Percentiles rank a stretch among this genome's conserved stretches.
Evolutionary conservation across 2,113 vertebrate species (phyloP).

Genomic region (Carlito syrichta): DNA sequence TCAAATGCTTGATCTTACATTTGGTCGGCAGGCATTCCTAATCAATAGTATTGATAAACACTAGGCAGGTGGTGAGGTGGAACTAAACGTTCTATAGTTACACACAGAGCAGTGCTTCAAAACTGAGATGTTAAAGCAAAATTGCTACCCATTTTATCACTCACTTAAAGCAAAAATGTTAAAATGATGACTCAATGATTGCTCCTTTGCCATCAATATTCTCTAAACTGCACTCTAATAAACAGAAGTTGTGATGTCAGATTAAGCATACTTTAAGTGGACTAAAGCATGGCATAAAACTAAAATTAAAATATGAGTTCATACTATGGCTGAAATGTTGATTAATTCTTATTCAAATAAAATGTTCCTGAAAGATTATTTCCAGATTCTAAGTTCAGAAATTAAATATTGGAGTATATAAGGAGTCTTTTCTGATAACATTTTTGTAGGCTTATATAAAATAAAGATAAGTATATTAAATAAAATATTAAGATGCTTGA

Average conservation of each 20-base stretch:
- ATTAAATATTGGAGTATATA: neutral
- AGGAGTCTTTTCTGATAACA: neutral
- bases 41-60: neutral
- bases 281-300: neutral
- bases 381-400: conserved; percentile 5
- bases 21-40: neutral
- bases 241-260: neutral
- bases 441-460: neutral
- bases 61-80: neutral
- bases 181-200: neutral
- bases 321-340: neutral
- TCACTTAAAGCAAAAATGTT: conserved; percentile 9
- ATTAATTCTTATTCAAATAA: conserved; percentile 16
- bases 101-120: neutral
- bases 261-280: neutral
- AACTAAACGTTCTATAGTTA: neutral
- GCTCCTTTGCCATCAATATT: neutral
- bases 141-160: neutral
- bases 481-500: neutral
- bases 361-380: neutral
- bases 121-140: neutral
- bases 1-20: conserved; percentile 27
- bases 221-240: neutral
- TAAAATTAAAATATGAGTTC: neutral
- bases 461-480: neutral